Base-by-base conservation (phyloP, 2,888 invertebrate genomes). In the Meandrusa payeni region DNA sequence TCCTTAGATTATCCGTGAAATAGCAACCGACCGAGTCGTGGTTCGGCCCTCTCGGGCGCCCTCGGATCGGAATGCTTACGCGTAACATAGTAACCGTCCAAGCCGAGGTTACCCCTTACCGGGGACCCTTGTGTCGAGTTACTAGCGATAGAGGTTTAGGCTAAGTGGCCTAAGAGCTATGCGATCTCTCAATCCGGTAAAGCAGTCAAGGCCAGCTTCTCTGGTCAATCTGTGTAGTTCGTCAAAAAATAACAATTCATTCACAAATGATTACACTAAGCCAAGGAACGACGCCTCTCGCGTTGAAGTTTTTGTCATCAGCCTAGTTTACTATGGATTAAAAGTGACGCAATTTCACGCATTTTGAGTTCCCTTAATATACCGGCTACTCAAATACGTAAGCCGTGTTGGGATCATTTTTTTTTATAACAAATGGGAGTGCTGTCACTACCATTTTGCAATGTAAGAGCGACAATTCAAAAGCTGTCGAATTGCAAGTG, bases 271-370 rank as follows among this genome's bases (percentile, higher is more conserved):
- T 61, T 64, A 50, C 53, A 55, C 64, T 68, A 63, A 74, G 65
- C 50, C 51, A 36, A 40, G 43, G 26, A 15, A 12, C 41, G 34
- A 50, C 42, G 48, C 27, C 39, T 46, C 46, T 47, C 50, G 54
- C 49, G 50, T 54, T 47, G 42, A 33, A 48, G 41, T 53, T 23
- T 39, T 45, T 39, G 61, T 73, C 69, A 72, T 67, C 54, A 52
- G 47, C 5, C 2, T 4, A 47, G 50, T 43, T 45, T 47, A 47
- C 46, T 54, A 46, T 42, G 42, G 54, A 69, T 62, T 61, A 57
- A 73, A 75, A 59, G 73, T 82, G 82, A 83, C 79, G 76, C 70
- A 81, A 87, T 86, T 86, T 83, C 72, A 86, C 70, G 86, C 71
- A 53, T 75, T 68, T 78, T 78, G 74, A 75, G 51, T 72, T 59